Evolutionary conservation across 2,888 invertebrate species (phyloP), one percentile per base, ranked within the genome.

Genomic region (Andrena marginata): DNA sequence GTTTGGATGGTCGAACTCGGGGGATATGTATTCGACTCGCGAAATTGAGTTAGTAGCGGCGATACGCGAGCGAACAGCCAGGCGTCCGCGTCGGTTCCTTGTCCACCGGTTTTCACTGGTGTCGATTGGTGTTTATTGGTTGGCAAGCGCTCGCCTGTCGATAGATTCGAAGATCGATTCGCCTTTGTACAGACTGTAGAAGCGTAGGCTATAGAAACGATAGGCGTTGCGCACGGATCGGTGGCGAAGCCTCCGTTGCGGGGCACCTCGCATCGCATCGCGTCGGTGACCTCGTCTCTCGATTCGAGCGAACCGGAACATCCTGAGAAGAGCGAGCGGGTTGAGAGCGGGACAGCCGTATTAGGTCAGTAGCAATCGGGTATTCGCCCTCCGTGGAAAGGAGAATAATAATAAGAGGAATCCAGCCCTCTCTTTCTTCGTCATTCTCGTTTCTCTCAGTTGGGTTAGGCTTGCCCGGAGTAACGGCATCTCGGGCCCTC

Each of bases 401-500:
- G 71, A 70, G 74, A 70, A 87, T 73, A 74, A 86, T 78, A 70
- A 87, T 72, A 85, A 64, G 74, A 70, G 64, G 75, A 71, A 69
- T 77, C 33, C 64, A 49, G 68, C 63, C 63, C 59, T 62, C 70
- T 76, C 68, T 64, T 51, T 68, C 77, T 49, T 60, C 63, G 49
- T 63, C 74, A 49, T 70, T 62, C 77, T 65, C 49, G 56, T 67
- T 51, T 60, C 72, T 81, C 85, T 81, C 80, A 59, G 83, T 89
- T 87, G 84, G 84, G 91, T 89, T 87, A 89, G 90, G 87, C 85
- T 81, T 86, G 87, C 77, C 77, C 80, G 80, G 87, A 85, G 82
- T 89, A 89, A 89, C 89, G 89, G 89, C 86, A 89, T 77, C 87
- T 87, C 76, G 72, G 56, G 49, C 76, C 76, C 60, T 70, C 71